These are phyloP conservation scores for Telmatochromis sp. DNA, from an alignment of 2,113 vertebrate species.

Conservation along the genomic window DNA sequence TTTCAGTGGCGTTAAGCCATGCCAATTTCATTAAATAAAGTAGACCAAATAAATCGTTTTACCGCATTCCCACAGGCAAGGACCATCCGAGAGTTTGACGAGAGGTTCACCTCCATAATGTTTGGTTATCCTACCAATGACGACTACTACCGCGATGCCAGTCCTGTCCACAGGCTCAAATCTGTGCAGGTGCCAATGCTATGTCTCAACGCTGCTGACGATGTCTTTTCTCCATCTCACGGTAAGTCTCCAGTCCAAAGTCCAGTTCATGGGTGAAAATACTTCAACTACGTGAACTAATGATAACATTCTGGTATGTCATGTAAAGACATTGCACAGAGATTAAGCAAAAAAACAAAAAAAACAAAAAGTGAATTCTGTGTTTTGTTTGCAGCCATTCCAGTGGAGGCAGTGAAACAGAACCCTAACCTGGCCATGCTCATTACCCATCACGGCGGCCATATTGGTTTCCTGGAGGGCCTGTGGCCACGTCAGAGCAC, in stretches of 20 bases:
- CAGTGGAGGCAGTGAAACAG: conserved; percentile 90
- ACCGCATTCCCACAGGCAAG: conserved; percentile 76
- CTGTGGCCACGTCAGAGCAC: conserved; percentile 92
- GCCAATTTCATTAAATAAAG: background rate
- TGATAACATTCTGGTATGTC: background rate
- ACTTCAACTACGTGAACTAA: background rate
- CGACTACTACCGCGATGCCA: conserved; percentile 94
- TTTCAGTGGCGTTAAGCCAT: background rate
- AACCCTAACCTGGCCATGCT: conserved; percentile 94
- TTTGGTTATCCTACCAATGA: conserved; percentile 92
- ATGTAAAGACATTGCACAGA: background rate
- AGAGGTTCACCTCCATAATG: conserved; percentile 93
- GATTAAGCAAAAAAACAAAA: background rate
- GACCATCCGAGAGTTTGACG: conserved; percentile 94
- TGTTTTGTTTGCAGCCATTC: conserved; percentile 79
- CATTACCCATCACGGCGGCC: conserved; percentile 91
- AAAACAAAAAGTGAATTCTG: background rate
- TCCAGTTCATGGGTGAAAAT: background rate
- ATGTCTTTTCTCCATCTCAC: conserved; percentile 93
- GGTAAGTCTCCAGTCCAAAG: conserved; percentile 69
- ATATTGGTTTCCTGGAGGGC: conserved; percentile 97
- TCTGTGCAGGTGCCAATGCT: conserved; percentile 93
- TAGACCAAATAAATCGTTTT: background rate
- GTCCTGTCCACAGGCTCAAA: conserved; percentile 84
- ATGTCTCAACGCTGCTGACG: conserved; percentile 92